Conservation (phyloP, 2,113 vertebrate genomes). For the Piaya cayana region DNA sequence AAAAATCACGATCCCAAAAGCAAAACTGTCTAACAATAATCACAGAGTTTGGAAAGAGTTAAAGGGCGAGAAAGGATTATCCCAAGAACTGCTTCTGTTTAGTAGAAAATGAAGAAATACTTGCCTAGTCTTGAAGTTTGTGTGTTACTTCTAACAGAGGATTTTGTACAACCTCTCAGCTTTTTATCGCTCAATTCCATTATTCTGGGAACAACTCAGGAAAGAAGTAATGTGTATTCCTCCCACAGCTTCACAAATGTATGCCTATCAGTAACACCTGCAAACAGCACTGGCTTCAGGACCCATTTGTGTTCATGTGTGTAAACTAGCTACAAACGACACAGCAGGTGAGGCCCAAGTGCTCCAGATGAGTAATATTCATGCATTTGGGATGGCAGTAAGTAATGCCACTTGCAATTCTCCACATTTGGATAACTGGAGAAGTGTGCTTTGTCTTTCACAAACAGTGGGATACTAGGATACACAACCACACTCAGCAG, state of each 20-base stretch:
- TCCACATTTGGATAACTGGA: neutral
- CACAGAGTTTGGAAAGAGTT: neutral
- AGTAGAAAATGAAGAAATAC: neutral
- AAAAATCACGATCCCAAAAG: neutral
- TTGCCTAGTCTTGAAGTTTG: neutral
- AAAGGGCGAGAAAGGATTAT: neutral
- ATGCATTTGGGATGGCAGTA: neutral
- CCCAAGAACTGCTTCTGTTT: neutral
- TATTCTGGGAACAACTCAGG: neutral
- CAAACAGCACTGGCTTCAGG: neutral
- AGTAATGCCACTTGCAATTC: neutral
- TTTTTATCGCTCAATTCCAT: neutral
- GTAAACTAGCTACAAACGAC: neutral
- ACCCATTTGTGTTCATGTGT: neutral
- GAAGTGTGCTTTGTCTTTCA: neutral
- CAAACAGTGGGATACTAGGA: neutral
- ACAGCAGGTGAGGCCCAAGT: neutral
- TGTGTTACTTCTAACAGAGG: neutral
- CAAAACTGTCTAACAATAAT: neutral
- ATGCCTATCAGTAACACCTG: neutral
- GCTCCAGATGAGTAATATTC: neutral
- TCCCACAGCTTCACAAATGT: neutral
- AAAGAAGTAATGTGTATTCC: fast-evolving
- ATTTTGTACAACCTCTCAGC: neutral
- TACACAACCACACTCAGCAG: neutral